A percentile compares a stretch with the other conserved stretches of the same genome.
Evolutionary conservation across 2,797 vertebrate genomes (phyloP).

Genomic region (Pachyuromys duprasi): DNA sequence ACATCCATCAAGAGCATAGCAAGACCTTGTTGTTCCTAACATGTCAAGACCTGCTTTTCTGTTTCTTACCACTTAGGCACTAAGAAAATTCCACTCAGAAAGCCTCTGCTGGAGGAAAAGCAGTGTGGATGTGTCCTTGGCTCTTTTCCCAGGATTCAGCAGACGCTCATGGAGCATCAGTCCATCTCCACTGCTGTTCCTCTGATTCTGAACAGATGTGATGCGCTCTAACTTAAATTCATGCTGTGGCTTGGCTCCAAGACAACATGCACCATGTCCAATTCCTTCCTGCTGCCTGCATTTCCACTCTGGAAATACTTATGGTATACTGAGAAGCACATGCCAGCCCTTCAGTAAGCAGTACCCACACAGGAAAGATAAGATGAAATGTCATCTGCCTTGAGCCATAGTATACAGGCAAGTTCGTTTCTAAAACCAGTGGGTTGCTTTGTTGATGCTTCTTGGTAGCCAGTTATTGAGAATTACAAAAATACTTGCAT

Average conservation of each 20-base stretch:
- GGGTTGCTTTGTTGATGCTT: neutral
- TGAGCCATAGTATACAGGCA: neutral
- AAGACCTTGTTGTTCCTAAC: neutral
- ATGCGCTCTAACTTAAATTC: neutral
- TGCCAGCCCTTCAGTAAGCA: neutral
- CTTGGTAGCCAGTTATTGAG: neutral
- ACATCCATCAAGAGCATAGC: neutral
- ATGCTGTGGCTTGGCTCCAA: neutral
- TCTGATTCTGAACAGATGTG: neutral
- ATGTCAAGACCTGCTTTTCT: neutral
- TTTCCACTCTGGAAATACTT: constrained; percentile 9
- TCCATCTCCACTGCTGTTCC: neutral
- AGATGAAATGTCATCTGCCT: neutral
- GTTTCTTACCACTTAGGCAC: neutral
- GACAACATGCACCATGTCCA: neutral
- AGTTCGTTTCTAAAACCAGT: neutral
- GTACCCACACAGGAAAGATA: neutral
- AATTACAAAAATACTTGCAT: neutral
- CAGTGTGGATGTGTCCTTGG: neutral
- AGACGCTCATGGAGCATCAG: neutral
- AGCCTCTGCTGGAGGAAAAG: neutral
- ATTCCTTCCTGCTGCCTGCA: neutral
- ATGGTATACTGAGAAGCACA: neutral
- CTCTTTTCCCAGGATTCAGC: neutral
- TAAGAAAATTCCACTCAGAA: neutral